These are phyloP conservation scores for Drosophila robusta DNA, from an alignment of 2,888 invertebrate species.

Conservation along the genomic window DNA sequence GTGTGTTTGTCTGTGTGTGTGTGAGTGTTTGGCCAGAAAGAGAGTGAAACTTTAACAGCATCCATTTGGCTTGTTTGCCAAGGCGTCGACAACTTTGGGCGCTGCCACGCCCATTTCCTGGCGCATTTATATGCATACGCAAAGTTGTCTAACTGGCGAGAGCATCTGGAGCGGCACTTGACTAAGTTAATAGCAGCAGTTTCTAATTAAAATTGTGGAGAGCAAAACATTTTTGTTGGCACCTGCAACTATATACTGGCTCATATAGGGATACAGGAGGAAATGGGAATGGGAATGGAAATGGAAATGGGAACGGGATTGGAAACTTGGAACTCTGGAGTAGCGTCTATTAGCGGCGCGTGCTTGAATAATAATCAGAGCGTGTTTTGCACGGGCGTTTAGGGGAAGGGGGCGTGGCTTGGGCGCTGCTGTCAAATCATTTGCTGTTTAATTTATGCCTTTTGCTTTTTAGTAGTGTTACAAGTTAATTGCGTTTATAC, in stretches of 20 bases:
- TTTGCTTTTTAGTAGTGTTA: constrained; percentile 61
- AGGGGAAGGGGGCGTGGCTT: background rate
- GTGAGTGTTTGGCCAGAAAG: constrained; percentile 7
- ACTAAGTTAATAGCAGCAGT: constrained; percentile 73
- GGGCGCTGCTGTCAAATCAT: constrained; percentile 56
- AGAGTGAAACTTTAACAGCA: constrained; percentile 37
- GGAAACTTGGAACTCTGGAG: constrained; percentile 11
- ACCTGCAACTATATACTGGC: constrained; percentile 43
- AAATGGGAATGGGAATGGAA: background rate
- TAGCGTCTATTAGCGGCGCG: constrained; percentile 55
- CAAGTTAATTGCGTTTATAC: constrained; percentile 70
- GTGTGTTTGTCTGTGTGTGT: constrained; percentile 5
- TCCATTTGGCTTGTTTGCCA: constrained; percentile 63
- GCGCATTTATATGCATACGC: constrained; percentile 71
- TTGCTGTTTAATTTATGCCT: constrained; percentile 70
- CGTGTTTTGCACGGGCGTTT: constrained; percentile 14
- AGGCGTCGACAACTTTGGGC: constrained; percentile 36
- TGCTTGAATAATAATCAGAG: constrained; percentile 76
- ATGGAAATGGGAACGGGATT: background rate
- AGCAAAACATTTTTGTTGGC: constrained; percentile 51
- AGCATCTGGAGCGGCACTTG: constrained; percentile 47
- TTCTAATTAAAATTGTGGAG: constrained; percentile 75
- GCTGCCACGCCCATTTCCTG: constrained; percentile 3
- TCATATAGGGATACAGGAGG: background rate
- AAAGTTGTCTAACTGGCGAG: constrained; percentile 45